Evolutionary conservation across 2,888 invertebrate species (phyloP), one percentile per base, ranked within the genome.

Genomic region (Epirrita christyi): DNA sequence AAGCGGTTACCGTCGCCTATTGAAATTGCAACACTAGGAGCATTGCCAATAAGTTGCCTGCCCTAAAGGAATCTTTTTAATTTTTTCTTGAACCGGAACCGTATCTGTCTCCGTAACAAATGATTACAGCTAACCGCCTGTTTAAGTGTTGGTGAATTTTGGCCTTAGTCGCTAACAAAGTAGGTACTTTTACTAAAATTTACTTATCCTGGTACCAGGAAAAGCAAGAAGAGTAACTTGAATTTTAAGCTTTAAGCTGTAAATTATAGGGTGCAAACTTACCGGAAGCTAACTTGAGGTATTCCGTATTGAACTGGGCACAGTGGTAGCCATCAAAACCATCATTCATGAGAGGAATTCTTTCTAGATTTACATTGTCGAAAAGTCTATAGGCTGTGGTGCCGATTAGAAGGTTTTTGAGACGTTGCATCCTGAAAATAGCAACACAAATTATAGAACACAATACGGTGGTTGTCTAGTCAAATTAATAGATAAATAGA

Each of bases 241-340:
- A 8, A 10, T 40, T 13, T n/a, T 8, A 4, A 36, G 4, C 21
- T 21, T 21, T 21, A 21, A 21, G 4, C 21, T 2, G 21, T 21
- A 21, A 21, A 34, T 0, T 0, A 28, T 21, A 36, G 0, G 13
- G 29, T 29, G 29, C 27, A 44, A 52, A 70, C 76, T 75, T 21
- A 90, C 91, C 90, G n/a, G 93, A 84, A n/a, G 94, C 93, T 38
- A 93, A 80, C 67, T 93, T 90, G 32, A 95, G 80, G 76, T 94
- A 95, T 64, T 94, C 93, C 1, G 94, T 86, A 40, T 94, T 95
- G 59, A 94, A 88, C 77, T 95, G 94, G 7, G 93, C 93, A 64
- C 93, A 93, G 9, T 93, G 92, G 58, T 94, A 94, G 0, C 91
- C 89, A 3, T 84, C 75, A 13, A 72, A 78, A 0, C 76, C 78